phyloP scores from a whole-genome alignment of 2,888 invertebrate species.

The Elmis aenea region DNA sequence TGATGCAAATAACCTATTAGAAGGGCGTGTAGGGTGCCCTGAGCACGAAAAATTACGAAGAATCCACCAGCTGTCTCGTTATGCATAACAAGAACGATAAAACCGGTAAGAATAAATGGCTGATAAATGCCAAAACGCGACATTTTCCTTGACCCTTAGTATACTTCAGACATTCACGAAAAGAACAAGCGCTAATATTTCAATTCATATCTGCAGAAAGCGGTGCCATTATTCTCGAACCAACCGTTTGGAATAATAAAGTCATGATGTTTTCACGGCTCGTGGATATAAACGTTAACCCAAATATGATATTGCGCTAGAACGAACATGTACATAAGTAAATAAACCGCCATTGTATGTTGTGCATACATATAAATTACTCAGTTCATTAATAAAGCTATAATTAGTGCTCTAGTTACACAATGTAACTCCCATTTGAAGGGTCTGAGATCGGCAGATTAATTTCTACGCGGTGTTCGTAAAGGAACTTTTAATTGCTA shows the following conservation, averaged over 20 bases:
- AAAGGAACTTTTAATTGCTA: constrained; percentile 1
- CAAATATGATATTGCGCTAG: constrained; percentile 5
- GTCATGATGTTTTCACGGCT: constrained; percentile 5
- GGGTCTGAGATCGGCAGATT: too few species aligned
- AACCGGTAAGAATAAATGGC: too few species aligned
- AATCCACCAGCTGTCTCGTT: too few species aligned
- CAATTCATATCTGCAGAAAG: too few species aligned
- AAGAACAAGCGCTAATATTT: constrained; percentile 3
- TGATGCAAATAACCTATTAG: too few species aligned
- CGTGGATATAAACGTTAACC: constrained; percentile 2
- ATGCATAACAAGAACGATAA: too few species aligned
- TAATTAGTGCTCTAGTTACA: too few species aligned
- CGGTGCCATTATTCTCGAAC: too few species aligned
- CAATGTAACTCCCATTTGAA: too few species aligned
- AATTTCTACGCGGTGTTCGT: constrained; percentile 1
- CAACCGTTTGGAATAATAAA: too few species aligned
- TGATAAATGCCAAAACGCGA: constrained; percentile 7
- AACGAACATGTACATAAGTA: constrained; percentile 6
- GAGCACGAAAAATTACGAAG: too few species aligned
- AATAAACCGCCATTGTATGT: constrained; percentile 7
- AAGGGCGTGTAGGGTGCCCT: too few species aligned
- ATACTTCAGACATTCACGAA: background rate
- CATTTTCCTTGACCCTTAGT: constrained; percentile 7
- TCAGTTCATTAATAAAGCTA: constrained; percentile 3
- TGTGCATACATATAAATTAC: background rate